phyloP scores from a whole-genome alignment of 2,797 vertebrate species.

The Discoglossus pictus region DNA sequence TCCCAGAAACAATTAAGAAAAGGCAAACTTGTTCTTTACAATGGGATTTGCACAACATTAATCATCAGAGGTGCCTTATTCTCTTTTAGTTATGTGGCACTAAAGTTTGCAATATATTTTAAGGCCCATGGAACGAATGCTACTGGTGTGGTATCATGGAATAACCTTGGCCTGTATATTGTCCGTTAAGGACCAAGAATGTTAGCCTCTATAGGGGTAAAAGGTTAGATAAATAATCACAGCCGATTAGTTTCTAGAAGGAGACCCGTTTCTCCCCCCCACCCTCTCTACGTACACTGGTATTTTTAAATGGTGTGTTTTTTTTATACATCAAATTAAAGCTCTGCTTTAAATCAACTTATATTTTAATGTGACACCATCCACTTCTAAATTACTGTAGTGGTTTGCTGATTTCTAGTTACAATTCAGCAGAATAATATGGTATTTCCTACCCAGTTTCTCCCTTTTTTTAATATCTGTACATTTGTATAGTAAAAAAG shows the following conservation, averaged over 20 bases:
- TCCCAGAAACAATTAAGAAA: too few species aligned
- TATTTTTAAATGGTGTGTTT: not conserved
- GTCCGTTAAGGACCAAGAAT: slow-evolving; percentile 53
- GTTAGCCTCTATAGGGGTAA: slow-evolving; percentile 47
- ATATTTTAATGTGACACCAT: slow-evolving; percentile 64
- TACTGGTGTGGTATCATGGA: too few species aligned
- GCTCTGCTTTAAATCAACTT: slow-evolving; percentile 35
- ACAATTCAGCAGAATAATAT: slow-evolving; percentile 37
- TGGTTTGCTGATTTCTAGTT: slow-evolving; percentile 72
- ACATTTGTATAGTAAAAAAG: slow-evolving; percentile 58
- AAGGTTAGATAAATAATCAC: not conserved
- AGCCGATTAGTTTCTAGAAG: not conserved
- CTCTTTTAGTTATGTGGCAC: too few species aligned
- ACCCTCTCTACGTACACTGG: not conserved
- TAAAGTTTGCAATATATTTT: too few species aligned
- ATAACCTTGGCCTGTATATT: slow-evolving; percentile 48
- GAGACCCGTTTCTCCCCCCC: not conserved
- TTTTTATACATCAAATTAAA: not conserved
- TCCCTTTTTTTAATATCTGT: slow-evolving; percentile 55
- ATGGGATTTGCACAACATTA: too few species aligned
- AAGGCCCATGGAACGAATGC: too few species aligned
- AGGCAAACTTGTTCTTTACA: too few species aligned
- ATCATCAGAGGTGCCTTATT: too few species aligned
- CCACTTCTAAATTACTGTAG: slow-evolving; percentile 70
- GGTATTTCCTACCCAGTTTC: slow-evolving; percentile 35